Conservation (phyloP, 2,113 vertebrate genomes). For the Danio rerio region GRCz12tu NC_133190.1:26013001-26013500, state of each 20-base stretch:
- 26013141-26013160: conserved; percentile 60
- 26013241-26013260: conserved; percentile 14
- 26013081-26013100: conserved; percentile 60
- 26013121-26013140: conserved; percentile 52
- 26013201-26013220: conserved; percentile 54
- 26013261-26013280: conserved; percentile 38
- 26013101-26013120: conserved; percentile 66
- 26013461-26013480: too few relatives aligned
- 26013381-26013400: too few relatives aligned
- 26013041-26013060: conserved; percentile 68
- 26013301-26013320: neutral
- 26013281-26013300: conserved; percentile 25
- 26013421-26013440: too few relatives aligned
- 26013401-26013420: too few relatives aligned
- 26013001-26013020: conserved; percentile 55
- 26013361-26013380: too few relatives aligned
- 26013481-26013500: too few relatives aligned
- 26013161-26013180: conserved; percentile 51
- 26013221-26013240: conserved; percentile 34
- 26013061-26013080: conserved; percentile 61
- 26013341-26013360: too few relatives aligned
- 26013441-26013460: too few relatives aligned
- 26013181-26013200: conserved; percentile 53
- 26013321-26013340: too few relatives aligned
- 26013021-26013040: conserved; percentile 61